Evolutionary conservation across 2,888 invertebrate genomes (phyloP).

Genomic region (Drosophila pullipes): DNA sequence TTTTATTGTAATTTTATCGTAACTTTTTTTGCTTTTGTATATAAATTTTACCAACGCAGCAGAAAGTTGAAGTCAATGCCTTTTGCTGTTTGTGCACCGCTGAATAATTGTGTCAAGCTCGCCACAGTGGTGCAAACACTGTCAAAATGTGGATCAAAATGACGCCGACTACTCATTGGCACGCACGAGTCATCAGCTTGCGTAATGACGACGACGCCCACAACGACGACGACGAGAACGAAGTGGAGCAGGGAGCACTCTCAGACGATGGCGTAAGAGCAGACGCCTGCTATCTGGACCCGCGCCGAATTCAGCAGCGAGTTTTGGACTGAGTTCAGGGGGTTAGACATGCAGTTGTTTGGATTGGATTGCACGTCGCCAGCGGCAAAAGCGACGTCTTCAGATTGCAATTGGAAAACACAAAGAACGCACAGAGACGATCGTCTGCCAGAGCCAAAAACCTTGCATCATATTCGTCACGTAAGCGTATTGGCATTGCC

Average conservation of each 20-base stretch:
- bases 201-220: slow-evolving; percentile 29
- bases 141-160: slow-evolving; percentile 12
- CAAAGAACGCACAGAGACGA: slow-evolving; percentile 49
- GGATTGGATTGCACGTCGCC: slow-evolving; percentile 50
- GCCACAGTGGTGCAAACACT: slow-evolving; percentile 61
- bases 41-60: slow-evolving; percentile 83
- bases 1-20: slow-evolving; percentile 76
- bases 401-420: slow-evolving; percentile 62
- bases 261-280: slow-evolving; percentile 62
- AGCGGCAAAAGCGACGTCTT: slow-evolving; percentile 61
- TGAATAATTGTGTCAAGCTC: slow-evolving; percentile 64
- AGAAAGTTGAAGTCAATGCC: slow-evolving; percentile 78
- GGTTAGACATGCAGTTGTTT: slow-evolving; percentile 2
- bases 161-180: slow-evolving; percentile 27
- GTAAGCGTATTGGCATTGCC: slow-evolving; percentile 61
- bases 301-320: slow-evolving; percentile 52
- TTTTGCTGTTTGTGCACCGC: slow-evolving; percentile 44
- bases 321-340: slow-evolving; percentile 35
- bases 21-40: slow-evolving; percentile 83
- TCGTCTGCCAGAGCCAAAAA: slow-evolving; percentile 52
- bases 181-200: slow-evolving; percentile 56
- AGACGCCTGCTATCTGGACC: slow-evolving; percentile 75
- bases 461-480: slow-evolving; percentile 72
- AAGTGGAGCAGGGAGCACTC: slow-evolving; percentile 16
- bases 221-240: background rate